Percentiles rank a stretch among this genome's conserved stretches.
phyloP scores from a whole-genome alignment of 2,888 invertebrate genomes.

The Hemaris fuciformis region DNA sequence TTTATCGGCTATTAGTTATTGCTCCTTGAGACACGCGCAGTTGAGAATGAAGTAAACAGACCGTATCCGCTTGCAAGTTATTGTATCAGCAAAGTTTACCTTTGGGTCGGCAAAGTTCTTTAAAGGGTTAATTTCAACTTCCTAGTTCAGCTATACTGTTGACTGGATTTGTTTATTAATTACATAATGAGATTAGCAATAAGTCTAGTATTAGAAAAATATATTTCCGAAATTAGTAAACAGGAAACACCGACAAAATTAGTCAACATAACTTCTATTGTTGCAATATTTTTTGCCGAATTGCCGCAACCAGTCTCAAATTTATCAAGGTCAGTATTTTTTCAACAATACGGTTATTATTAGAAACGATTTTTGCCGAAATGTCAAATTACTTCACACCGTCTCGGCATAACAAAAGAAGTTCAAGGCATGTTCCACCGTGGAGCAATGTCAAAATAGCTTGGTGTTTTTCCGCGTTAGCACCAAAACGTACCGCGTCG shows the following conservation, averaged over 20 bases:
- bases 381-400: constrained; percentile 35
- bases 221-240: not conserved
- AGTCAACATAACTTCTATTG: not conserved
- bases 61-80: not conserved
- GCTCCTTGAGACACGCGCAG: not conserved
- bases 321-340: not conserved
- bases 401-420: constrained; percentile 37
- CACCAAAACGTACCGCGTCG: constrained; percentile 54
- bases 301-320: not conserved
- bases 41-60: not conserved
- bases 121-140: not conserved
- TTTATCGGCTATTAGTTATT: constrained; percentile 1
- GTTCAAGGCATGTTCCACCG: constrained; percentile 55
- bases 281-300: not conserved
- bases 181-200: not conserved
- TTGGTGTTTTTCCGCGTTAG: constrained; percentile 58
- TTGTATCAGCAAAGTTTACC: not conserved
- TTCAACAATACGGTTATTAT: not conserved
- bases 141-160: not conserved
- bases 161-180: not conserved
- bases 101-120: not conserved
- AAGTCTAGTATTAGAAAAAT: not conserved
- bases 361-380: constrained; percentile 18
- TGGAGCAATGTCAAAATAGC: constrained; percentile 45
- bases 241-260: not conserved